Percentiles rank a stretch among this genome's conserved stretches.
phyloP scores from a whole-genome alignment of 2,113 vertebrate species.

The Salvelinus fontinalis region DNA sequence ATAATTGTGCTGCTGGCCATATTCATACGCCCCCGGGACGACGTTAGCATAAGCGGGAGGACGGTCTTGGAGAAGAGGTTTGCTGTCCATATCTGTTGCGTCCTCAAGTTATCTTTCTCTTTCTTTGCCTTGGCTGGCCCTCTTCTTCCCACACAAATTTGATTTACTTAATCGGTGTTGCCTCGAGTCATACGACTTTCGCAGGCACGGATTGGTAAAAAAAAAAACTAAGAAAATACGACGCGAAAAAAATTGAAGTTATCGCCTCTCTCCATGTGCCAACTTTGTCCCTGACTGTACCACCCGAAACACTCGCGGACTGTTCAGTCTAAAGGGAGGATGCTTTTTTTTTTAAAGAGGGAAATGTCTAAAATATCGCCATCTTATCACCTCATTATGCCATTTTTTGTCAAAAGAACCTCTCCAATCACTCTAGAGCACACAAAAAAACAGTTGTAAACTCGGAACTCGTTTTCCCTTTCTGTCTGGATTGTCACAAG shows the following conservation, averaged over 20 bases:
- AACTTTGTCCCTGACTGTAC: slow-evolving; percentile 65
- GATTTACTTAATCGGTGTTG: slow-evolving; percentile 7
- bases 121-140: slow-evolving; percentile 3
- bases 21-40: slow-evolving; percentile 77
- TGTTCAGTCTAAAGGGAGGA: slow-evolving; percentile 18
- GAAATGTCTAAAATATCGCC: slow-evolving; percentile 51
- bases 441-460: slow-evolving; percentile 54
- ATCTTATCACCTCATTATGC: slow-evolving; percentile 39
- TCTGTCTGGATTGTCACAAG: slow-evolving; percentile 79
- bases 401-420: slow-evolving; percentile 22
- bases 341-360: not conserved
- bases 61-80: slow-evolving; percentile 87
- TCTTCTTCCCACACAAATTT: not conserved
- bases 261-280: slow-evolving; percentile 73
- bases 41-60: slow-evolving; percentile 84
- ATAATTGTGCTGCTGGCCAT: slow-evolving; percentile 80
- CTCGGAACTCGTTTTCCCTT: slow-evolving; percentile 53
- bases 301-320: slow-evolving; percentile 15
- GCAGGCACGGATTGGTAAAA: slow-evolving; percentile 20
- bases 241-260: slow-evolving; percentile 69
- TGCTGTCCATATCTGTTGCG: slow-evolving; percentile 81
- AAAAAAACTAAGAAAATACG: slow-evolving; percentile 54
- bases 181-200: slow-evolving; percentile 14
- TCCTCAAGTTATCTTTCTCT: slow-evolving; percentile 40
- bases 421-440: slow-evolving; percentile 32